Evolutionary conservation across 1,140 invertebrate species (phyloP), one percentile per base, ranked within the genome.

Genomic region (Contarinia nasturtii): DNA sequence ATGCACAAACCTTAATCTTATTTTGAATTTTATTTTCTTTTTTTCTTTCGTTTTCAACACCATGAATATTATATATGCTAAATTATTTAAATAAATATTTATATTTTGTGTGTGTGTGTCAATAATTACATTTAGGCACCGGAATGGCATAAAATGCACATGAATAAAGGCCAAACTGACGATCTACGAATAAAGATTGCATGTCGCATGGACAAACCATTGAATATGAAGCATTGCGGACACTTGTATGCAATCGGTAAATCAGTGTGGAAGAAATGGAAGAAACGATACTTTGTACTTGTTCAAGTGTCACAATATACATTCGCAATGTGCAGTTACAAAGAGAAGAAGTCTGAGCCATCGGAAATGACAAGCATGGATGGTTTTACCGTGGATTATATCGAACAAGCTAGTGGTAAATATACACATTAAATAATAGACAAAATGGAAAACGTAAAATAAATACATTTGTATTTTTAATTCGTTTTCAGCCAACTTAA

Each of bases 231-330:
- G 64, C 93, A 98, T 64, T 91, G 87, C 66, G 90, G 90, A 12
- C 83, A 93, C 63, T 71, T 97, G 19, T 96, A 90, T 67, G 89
- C 86, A 7, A 73, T 92, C 55, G 95, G 95, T 20, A 97, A 97
- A 72, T 86, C 82, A 49, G 90, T 97, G 1, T 99, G 95, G 95
- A 95, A 97, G 61, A 98, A 98, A 64, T 98, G 94, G 93, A 98
- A 98, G 68, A 88, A 89, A 59, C 74, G 96, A 49, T 99, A 98
- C 68, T 96, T 91, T 75, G 91, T 97, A 49, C 68, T 99, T 46
- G 94, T 98, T 37, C 95, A 99, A 76, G 92, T 96, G 15, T 98
- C 93, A 37, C 96, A 99, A 71, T 99, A 98, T 67, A 98, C 94
- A 33, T 99, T 99, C 74, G 95, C 94, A 21, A 92, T 99, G 79